Evolutionary conservation across 2,797 vertebrate species (phyloP), one percentile per base, ranked within the genome.

Genomic region (Kryptopterus vitreolus): DNA sequence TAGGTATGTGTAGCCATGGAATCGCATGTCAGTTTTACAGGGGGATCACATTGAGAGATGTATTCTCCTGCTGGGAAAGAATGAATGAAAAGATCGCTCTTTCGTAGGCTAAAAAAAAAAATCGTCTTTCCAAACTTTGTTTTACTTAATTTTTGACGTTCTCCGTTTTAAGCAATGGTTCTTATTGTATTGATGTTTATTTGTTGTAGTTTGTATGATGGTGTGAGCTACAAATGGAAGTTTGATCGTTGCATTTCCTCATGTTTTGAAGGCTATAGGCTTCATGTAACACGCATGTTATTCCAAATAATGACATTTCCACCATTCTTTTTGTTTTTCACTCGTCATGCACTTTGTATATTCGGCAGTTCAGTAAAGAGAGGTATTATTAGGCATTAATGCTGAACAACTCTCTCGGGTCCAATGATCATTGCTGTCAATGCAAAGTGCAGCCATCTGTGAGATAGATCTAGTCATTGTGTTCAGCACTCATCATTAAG

Each of bases 81-180:
- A 55, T 26, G 26, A 1, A 13, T 12, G 24, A 61, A 33, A 43
- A 69, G 20, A 24, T 38, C 11, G 74, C 52, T 75, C 50, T 59
- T 82, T 55, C 68, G 75, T 61, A 63, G 77, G 62, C 66, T 68
- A 11, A 26, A 53, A 53, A 77, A 11, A 26, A 53, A 53, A 77
- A 73, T 24, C 59, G 53, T 82, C 69, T 79, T 85, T 63, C 78
- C 65, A 73, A 85, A 88, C 84, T 71, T 88, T 85, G 84, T 90
- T 89, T 93, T 92, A 92, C 91, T 92, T 86, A 90, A 82, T 86
- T 24, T 88, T n/a, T 93, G 63, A 87, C 90, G 50, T 83, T 89
- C 82, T 88, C 87, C 88, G 80, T 88, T 84, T 83, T 81, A 69
- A 82, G 81, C 87, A 86, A 90, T 92, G 90, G 90, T 93, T 87